Percentiles rank a stretch among this genome's conserved stretches.
Evolutionary conservation across 2,888 invertebrate species (phyloP).

Genomic region (Barypeithes pellucidus): DNA sequence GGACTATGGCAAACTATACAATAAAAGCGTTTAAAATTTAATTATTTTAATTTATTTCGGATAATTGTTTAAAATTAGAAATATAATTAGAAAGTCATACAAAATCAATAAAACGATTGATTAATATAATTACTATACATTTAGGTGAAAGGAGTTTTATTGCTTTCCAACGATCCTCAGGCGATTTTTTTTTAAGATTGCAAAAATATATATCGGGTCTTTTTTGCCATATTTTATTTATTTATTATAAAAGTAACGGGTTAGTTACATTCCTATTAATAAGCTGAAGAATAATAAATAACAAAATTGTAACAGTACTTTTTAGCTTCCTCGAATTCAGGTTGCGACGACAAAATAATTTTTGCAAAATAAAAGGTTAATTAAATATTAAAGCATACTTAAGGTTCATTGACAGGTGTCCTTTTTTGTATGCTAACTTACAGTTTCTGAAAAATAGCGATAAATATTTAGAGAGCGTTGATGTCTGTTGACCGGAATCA

Average conservation of each 20-base stretch:
- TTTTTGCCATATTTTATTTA: constrained; percentile 4
- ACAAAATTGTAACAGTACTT: background rate
- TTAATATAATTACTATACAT: background rate
- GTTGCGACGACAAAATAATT: background rate
- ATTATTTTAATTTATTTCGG: background rate
- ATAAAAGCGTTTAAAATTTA: background rate
- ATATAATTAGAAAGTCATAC: background rate
- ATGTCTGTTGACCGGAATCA: too few relatives aligned
- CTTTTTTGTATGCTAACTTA: too few relatives aligned
- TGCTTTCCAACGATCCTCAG: background rate
- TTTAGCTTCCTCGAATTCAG: background rate
- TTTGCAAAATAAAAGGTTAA: background rate
- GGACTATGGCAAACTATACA: too few relatives aligned
- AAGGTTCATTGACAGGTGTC: too few relatives aligned
- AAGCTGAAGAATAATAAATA: background rate
- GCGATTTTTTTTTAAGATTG: background rate
- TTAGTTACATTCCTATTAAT: background rate
- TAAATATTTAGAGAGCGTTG: too few relatives aligned
- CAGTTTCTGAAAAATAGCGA: too few relatives aligned
- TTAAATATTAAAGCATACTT: too few relatives aligned
- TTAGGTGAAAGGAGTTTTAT: background rate
- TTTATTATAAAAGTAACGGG: background rate
- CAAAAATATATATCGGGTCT: background rate
- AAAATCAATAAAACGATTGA: background rate
- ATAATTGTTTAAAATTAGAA: background rate